These are phyloP conservation scores for Umimayanthus kanabou DNA, from an alignment of 92 coral and sea anemone genomes.

Conservation along the genomic window DNA sequence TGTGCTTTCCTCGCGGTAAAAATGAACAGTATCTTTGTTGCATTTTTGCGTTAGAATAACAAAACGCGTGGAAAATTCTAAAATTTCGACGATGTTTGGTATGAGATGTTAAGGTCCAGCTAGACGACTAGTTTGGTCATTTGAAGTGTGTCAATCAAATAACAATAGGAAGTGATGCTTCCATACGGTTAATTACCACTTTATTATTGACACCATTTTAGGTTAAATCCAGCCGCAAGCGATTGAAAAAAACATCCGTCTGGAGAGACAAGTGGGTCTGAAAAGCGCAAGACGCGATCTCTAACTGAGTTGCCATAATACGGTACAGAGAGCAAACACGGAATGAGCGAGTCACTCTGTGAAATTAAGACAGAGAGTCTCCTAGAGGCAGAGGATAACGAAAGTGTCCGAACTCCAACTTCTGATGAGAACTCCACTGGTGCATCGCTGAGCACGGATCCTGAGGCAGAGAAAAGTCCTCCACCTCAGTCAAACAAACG, in stretches of 20 bases:
- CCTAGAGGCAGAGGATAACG: conserved; percentile 36
- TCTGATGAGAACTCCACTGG: conserved; percentile 43
- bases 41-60: not conserved
- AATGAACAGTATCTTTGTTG: not conserved
- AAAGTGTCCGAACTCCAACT: conserved; percentile 18
- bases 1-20: not conserved
- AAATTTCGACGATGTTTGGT: not conserved
- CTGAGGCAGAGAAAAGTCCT: conserved; percentile 46
- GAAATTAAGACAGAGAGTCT: conserved; percentile 40
- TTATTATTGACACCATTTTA: conserved; percentile 43
- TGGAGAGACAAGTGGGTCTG: conserved; percentile 38
- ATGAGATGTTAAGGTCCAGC: not conserved
- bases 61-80: conserved; percentile 1
- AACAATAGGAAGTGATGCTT: conserved; percentile 26
- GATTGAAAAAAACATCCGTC: conserved; percentile 35
- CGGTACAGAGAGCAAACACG: conserved; percentile 19
- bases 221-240: conserved; percentile 48
- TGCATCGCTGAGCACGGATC: conserved; percentile 44
- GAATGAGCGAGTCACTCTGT: conserved; percentile 32
- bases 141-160: conserved; percentile 31
- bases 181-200: conserved; percentile 42
- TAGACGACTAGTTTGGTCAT: conserved; percentile 15
- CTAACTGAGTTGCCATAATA: conserved; percentile 14
- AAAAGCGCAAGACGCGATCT: conserved; percentile 27
- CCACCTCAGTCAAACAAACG: conserved; percentile 40